Base-by-base conservation (phyloP, 2,113 vertebrate species). In the Tupaia chinensis region DNA sequence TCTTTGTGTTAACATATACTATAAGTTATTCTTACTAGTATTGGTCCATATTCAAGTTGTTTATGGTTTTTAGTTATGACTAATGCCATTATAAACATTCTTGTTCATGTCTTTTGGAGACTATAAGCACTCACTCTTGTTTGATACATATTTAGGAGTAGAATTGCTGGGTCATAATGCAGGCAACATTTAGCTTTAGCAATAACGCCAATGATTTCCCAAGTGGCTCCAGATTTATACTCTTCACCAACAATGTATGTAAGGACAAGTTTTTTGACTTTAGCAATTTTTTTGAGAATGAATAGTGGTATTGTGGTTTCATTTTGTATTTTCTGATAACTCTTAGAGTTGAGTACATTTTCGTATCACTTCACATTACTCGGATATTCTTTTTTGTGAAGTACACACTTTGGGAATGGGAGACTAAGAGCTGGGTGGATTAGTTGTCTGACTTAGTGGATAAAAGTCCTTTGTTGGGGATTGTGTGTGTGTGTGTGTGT, bases 181-280 rank as follows among this genome's bases (percentile, higher is more conserved):
- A 89, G 80, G 80, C 23, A n/a, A 8, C 94, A 54, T 85, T 87
- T 92, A 78, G 60, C 63, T 90, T 89, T 89, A 76, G 19, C 78
- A 72, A 60, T 69, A 90, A 29, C 94, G 53, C 34, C n/a, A 32
- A 83, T 87, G 77, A 60, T 90, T 90, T 90, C 44, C 80, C 32
- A 66, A 27, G 80, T 94, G n/a, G 16, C 20, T 69, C 11, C 32
- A 34, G 53, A 25, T 32, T 70, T 82, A 25, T 91, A 44, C 13
- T 77, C 25, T 5, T 5, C 3, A 53, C 23, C 3, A 56, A n/a
- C n/a, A 87, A 1, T 60, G 9, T 85, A 4, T 89, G 15, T 44
- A 91, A 70, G 25, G 29, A 8, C 69, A 3, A 44, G 15, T 73
- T 93, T 61, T 53, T 44, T 77, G 2, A n/a, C 23, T 56, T 79